phyloP scores from a whole-genome alignment of 2,113 vertebrate genomes.

The Bubalus kerabau region DNA sequence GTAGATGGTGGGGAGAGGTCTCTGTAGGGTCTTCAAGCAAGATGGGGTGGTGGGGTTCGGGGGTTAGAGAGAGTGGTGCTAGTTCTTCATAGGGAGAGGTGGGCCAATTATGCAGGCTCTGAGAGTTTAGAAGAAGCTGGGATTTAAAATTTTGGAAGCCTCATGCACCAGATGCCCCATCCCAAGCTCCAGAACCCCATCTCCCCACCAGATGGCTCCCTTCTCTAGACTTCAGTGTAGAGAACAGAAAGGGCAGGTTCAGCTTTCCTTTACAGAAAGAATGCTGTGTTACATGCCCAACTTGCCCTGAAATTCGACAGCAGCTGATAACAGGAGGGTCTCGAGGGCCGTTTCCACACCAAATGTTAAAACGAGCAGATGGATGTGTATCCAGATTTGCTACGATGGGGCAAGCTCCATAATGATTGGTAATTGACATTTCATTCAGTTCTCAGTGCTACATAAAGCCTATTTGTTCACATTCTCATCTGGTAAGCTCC shows the following conservation, averaged over 20 bases:
- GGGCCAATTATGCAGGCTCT: not conserved
- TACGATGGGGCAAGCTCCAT: not conserved
- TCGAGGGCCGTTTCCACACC: not conserved
- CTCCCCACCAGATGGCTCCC: not conserved
- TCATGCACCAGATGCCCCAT: not conserved
- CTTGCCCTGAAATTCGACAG: not conserved
- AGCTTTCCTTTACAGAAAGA: not conserved
- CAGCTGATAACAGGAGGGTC: not conserved
- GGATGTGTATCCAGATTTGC: not conserved
- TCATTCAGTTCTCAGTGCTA: not conserved
- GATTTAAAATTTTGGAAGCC: not conserved
- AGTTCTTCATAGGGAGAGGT: not conserved
- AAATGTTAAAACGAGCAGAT: not conserved
- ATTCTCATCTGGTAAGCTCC: not conserved
- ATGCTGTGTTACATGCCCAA: not conserved
- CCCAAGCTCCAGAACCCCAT: not conserved
- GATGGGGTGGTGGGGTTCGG: accelerated
- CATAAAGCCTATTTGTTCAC: not conserved
- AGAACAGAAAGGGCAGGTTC: not conserved
- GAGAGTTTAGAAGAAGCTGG: not conserved
- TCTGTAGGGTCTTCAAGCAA: not conserved
- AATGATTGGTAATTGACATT: not conserved
- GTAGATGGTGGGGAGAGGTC: not conserved
- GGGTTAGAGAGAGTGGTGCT: not conserved
- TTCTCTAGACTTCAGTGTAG: not conserved